Evolutionary conservation across 2,888 invertebrate genomes (phyloP), one percentile per base, ranked within the genome.

Genomic region (Noctua janthe): DNA sequence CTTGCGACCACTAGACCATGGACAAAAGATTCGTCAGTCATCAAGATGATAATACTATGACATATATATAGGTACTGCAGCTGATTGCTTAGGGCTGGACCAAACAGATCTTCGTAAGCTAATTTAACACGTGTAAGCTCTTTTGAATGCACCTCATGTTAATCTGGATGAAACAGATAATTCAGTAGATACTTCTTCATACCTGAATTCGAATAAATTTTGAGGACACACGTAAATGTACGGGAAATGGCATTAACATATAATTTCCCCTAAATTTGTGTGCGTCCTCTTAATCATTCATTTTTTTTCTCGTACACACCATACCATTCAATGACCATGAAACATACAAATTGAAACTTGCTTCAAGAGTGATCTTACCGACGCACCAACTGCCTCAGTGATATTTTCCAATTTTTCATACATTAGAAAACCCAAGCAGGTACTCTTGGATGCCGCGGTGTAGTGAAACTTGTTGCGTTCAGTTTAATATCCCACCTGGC

Each of bases 401-500:
- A 51, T n/a, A 4, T n/a, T 51, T n/a, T 71, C 20, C 17, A 39
- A 51, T n/a, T 15, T n/a, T n/a, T 71, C 49, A 35, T 13, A 35
- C 39, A 72, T 75, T 56, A 56, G 35, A 78, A 56, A 78, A 8
- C 7, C 66, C 8, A n/a, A 67, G n/a, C 67, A 77, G 20, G 6
- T 15, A 20, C 49, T 20, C 78, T 17, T 20, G 5, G 78, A 54
- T 29, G 29, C 49, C 59, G 7, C 15, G 5, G 35, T 67, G 47
- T 66, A 73, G 56, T 54, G 70, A 74, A 79, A 89, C 89, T 89
- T 90, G 89, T 89, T 90, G 89, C 87, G 71, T 86, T 83, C 86
- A 85, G 82, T 88, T 89, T 90, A 89, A 89, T 89, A 90, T 89
- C 85, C 74, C 90, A 89, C 90, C 90, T 90, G 90, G 88, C 89